phyloP scores from a whole-genome alignment of 2,888 invertebrate genomes.

The Thelaira solivaga region DNA sequence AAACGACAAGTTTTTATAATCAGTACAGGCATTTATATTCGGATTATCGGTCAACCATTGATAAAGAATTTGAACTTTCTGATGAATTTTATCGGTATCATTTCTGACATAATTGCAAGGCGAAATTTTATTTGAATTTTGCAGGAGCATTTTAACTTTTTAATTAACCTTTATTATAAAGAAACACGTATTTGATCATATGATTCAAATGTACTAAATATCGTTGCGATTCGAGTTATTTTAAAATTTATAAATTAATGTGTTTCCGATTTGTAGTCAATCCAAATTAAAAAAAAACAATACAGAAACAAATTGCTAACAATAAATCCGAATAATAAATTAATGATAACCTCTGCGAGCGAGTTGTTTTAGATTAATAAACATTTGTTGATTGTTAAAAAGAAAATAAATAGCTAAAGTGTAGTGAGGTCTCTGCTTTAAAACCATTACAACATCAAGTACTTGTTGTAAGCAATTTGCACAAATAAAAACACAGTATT shows the following conservation, averaged over 20 bases:
- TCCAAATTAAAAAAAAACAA: background rate
- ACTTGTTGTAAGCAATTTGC: background rate
- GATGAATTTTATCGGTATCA: conserved; percentile 65
- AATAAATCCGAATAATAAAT: background rate
- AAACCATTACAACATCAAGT: background rate
- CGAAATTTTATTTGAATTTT: conserved; percentile 42
- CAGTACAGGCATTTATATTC: conserved; percentile 76
- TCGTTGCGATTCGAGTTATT: background rate
- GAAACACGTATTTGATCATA: background rate
- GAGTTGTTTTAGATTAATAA: conserved; percentile 48
- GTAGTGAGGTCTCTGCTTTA: background rate
- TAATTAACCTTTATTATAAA: background rate
- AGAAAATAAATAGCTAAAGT: conserved; percentile 9
- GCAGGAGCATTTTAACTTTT: conserved; percentile 37
- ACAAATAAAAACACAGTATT: background rate
- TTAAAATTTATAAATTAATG: background rate
- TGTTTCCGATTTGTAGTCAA: background rate
- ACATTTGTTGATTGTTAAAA: conserved; percentile 28
- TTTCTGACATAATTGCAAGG: conserved; percentile 42
- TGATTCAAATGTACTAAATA: background rate
- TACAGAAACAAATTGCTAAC: background rate
- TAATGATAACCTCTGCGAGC: conserved; percentile 24
- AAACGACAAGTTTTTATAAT: conserved; percentile 78
- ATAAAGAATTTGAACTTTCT: conserved; percentile 71
- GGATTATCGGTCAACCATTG: conserved; percentile 77